These are phyloP conservation scores for Bombus superbus DNA, from an alignment of 1,140 invertebrate species.

Conservation along the genomic window DNA sequence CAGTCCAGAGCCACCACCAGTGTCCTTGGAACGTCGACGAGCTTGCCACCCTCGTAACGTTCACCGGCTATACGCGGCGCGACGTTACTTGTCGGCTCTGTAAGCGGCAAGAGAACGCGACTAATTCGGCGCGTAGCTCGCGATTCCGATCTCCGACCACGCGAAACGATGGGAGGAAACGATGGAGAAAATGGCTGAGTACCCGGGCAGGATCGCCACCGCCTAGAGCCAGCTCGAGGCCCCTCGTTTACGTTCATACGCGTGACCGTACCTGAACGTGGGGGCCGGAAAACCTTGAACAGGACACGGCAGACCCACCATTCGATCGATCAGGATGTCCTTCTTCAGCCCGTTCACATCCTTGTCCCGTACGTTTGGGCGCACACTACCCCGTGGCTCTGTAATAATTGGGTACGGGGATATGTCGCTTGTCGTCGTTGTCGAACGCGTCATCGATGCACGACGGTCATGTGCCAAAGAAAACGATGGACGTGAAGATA, in stretches of 20 bases:
- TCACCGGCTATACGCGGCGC: conserved; percentile 86
- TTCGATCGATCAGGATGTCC: conserved; percentile 78
- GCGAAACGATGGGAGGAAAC: neutral
- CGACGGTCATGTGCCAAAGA: neutral
- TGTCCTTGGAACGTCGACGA: conserved; percentile 85
- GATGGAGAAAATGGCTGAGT: neutral
- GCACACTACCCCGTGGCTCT: conserved; percentile 83
- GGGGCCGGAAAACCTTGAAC: conserved; percentile 89
- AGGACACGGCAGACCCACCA: conserved; percentile 86
- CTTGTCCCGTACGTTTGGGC: conserved; percentile 82
- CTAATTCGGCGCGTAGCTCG: neutral
- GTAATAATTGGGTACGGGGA: conserved; percentile 60
- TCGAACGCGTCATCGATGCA: conserved; percentile 25
- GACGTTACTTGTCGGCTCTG: conserved; percentile 88
- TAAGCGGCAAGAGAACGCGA: conserved; percentile 36
- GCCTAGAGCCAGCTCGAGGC: neutral
- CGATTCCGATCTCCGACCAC: neutral
- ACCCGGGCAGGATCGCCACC: conserved; percentile 36
- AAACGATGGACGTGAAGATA: conserved; percentile 45
- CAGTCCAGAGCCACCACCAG: conserved; percentile 85
- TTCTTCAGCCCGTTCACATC: conserved; percentile 78
- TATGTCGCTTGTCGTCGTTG: conserved; percentile 45
- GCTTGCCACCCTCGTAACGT: conserved; percentile 86
- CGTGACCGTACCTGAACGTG: conserved; percentile 85
- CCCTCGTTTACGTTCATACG: neutral